These are phyloP conservation scores for Pipistrellus nathusii DNA, from an alignment of 2,797 vertebrate genomes.

Conservation along the genomic window DNA sequence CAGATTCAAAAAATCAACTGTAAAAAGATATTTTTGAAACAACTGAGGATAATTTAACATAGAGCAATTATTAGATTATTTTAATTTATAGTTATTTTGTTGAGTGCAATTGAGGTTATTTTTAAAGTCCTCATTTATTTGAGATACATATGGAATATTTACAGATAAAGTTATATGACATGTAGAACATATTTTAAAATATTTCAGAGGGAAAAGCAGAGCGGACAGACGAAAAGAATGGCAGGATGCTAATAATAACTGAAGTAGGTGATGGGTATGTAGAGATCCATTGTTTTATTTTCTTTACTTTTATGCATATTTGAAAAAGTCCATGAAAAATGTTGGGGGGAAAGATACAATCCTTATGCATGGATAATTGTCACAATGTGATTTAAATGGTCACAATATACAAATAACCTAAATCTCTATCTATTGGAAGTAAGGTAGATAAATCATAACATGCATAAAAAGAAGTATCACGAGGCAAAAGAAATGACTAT, in stretches of 20 bases:
- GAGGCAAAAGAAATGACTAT: background rate
- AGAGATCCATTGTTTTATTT: background rate
- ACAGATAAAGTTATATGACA: background rate
- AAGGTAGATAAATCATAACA: background rate
- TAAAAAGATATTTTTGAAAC: constrained; percentile 27
- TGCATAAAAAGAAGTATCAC: background rate
- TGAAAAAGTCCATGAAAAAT: background rate
- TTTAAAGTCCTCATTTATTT: constrained; percentile 9
- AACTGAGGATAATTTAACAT: background rate
- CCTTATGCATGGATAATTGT: background rate
- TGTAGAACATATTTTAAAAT: background rate
- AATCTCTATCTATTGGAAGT: background rate
- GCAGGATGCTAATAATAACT: background rate
- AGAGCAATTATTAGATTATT: background rate
- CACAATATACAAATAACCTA: constrained; percentile 28
- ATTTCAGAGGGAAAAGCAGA: background rate
- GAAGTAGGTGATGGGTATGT: background rate
- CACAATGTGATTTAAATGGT: background rate
- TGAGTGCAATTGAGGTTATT: background rate
- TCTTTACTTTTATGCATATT: background rate
- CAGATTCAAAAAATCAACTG: background rate
- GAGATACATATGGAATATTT: background rate
- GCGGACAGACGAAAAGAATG: background rate
- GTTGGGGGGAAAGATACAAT: background rate
- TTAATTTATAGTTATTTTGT: background rate